A percentile compares a stretch with the other conserved stretches of the same genome.
Evolutionary conservation across 2,113 vertebrate genomes (phyloP).

Genomic region (Rhegmatorhina hoffmannsi): DNA sequence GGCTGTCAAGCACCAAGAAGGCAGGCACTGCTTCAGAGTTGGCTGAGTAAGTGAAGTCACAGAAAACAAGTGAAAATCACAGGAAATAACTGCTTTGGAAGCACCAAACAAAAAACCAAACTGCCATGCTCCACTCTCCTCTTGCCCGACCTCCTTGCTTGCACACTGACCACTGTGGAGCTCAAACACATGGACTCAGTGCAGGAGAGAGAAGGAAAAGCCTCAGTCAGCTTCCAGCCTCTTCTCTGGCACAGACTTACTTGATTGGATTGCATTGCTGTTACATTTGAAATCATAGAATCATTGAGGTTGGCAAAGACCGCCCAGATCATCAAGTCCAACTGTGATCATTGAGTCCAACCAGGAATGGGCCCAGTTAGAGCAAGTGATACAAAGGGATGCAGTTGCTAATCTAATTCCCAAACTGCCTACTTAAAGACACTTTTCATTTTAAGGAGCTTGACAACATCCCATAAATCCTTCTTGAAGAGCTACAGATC

Average conservation of each 20-base stretch:
- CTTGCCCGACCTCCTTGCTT: neutral
- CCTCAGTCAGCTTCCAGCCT: neutral
- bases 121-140: fast-evolving
- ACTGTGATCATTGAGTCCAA: neutral
- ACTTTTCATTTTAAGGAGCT: neutral
- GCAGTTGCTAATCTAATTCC: neutral
- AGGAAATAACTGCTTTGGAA: neutral
- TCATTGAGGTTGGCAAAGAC: neutral
- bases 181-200: neutral
- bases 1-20: neutral
- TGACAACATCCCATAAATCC: neutral
- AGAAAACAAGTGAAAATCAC: neutral
- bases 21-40: neutral
- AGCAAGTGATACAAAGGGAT: neutral
- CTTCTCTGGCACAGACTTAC: neutral
- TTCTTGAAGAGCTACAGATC: neutral
- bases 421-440: neutral
- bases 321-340: neutral
- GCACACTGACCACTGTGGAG: neutral
- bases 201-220: neutral
- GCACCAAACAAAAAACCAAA: neutral
- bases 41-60: neutral
- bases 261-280: fast-evolving
- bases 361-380: neutral
- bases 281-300: neutral